Evolutionary conservation across 2,113 vertebrate species (phyloP), one percentile per base, ranked within the genome.

Genomic region (Cariama cristata): DNA sequence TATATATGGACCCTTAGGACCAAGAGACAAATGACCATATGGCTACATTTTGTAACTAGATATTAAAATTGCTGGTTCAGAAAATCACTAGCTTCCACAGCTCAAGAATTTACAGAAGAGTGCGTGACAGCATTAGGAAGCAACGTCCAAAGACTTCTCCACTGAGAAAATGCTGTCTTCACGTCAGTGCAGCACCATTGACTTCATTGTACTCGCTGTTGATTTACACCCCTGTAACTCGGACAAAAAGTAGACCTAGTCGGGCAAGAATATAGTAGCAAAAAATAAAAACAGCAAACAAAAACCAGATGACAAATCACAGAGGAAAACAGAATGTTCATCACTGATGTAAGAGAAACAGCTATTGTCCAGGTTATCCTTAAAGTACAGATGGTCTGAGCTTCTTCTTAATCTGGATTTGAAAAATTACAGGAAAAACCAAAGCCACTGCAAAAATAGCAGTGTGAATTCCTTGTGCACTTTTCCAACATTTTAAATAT

Each of bases 361-460:
- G 72, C 86, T 96, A 91, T 80, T 92, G 52, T 91, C 58, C 83
- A 94, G 64, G 88, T 91, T 96, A 87, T 40, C 77, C 53, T 55
- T 50, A 15, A 96, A 74, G n/a, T 86, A 91, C 86, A 95, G 94
- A 95, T 95, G 91, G 88, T 23, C 30, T 45, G 47, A 72, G 33
- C 20, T 81, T 80, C 38, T n/a, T 80, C 45, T 62, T 94, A 56
- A 68, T 59, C n/a, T 64, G 52, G 44, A 79, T 93, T 79, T 52
- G 40, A 73, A 88, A 93, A 92, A 76, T 19, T 19, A 42, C 8
- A 79, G 38, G 27, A 53, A 79, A 76, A 68, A 56, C 33, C 18
- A 7, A 72, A 23, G 81, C 35, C 33, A 28, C 33, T 50, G n/a
- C 17, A 95, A 80, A 89, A 88, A 74, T 14, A 84, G 12, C 30